These are phyloP conservation scores for Leptinotarsa texana DNA, from an alignment of 1,140 invertebrate species.

Conservation along the genomic window DNA sequence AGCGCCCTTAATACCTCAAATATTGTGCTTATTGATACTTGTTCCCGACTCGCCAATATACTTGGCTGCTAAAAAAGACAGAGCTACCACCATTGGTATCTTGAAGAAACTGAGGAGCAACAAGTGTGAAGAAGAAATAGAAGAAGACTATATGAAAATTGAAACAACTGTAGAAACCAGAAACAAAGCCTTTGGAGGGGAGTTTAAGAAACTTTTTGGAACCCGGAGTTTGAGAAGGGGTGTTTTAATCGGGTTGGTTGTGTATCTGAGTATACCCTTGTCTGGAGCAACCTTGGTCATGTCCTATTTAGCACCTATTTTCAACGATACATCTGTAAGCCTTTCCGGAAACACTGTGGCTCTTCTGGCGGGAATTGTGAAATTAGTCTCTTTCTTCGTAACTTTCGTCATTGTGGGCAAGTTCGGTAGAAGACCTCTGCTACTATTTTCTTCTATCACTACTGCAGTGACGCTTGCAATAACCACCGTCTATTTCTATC, in stretches of 20 bases:
- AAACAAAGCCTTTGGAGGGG: too few species aligned
- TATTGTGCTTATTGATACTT: constrained; percentile 57
- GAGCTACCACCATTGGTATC: constrained; percentile 60
- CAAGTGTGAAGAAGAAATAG: constrained; percentile 39
- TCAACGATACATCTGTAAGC: background rate
- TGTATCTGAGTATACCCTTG: background rate
- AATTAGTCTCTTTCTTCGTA: background rate
- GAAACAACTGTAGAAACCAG: too few species aligned
- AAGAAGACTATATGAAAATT: too few species aligned
- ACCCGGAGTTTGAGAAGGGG: background rate
- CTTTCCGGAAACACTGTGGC: background rate
- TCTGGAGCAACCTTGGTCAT: background rate
- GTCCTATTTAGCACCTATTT: constrained; percentile 7
- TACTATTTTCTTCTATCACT: constrained; percentile 1
- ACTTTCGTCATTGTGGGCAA: background rate
- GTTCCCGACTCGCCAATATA: constrained; percentile 78
- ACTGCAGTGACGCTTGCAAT: background rate
- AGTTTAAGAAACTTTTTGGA: too few species aligned
- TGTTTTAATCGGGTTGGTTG: background rate
- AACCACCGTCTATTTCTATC: background rate
- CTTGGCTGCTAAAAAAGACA: constrained; percentile 62
- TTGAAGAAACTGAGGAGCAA: constrained; percentile 49
- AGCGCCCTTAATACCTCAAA: constrained; percentile 58
- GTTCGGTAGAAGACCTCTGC: constrained; percentile 7
- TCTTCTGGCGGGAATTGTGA: background rate